These are phyloP conservation scores for Drosophila nr. fundita DNA, from an alignment of 2,888 invertebrate species.

Conservation along the genomic window DNA sequence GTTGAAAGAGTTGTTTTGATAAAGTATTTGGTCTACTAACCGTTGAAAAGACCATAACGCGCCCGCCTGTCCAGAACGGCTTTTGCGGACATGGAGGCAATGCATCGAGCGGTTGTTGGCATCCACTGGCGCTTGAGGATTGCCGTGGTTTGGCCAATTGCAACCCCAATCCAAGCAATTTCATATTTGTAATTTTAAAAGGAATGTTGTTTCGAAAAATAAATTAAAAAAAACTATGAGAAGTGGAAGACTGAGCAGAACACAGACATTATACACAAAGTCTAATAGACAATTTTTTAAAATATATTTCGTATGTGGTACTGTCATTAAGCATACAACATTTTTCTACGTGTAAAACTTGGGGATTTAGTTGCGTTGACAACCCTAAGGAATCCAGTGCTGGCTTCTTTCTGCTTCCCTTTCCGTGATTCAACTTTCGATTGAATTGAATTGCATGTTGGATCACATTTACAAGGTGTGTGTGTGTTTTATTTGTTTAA, in stretches of 20 bases:
- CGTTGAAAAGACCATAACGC: constrained; percentile 33
- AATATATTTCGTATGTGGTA: not conserved
- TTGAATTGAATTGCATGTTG: constrained; percentile 33
- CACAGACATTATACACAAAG: not conserved
- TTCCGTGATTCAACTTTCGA: constrained; percentile 48
- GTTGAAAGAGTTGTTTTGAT: not conserved
- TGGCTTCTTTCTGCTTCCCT: constrained; percentile 4
- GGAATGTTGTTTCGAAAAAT: constrained; percentile 1
- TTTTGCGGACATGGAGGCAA: constrained; percentile 50
- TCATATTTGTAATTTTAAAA: constrained; percentile 40
- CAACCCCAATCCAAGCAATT: constrained; percentile 52
- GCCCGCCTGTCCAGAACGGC: constrained; percentile 38
- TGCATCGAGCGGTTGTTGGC: constrained; percentile 11
- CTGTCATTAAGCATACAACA: not conserved
- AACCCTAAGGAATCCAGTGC: constrained; percentile 18
- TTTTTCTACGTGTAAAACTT: not conserved
- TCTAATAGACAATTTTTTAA: not conserved
- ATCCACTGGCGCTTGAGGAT: not conserved
- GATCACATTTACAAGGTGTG: constrained; percentile 1
- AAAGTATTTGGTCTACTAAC: constrained; percentile 31
- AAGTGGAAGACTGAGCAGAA: not conserved
- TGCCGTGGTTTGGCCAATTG: constrained; percentile 22
- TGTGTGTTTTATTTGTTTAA: constrained; percentile 14
- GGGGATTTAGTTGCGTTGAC: constrained; percentile 2
- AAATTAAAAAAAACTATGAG: not conserved